Evolutionary conservation across 2,888 invertebrate genomes (phyloP).

Genomic region (Rhynchonema sp.): DNA sequence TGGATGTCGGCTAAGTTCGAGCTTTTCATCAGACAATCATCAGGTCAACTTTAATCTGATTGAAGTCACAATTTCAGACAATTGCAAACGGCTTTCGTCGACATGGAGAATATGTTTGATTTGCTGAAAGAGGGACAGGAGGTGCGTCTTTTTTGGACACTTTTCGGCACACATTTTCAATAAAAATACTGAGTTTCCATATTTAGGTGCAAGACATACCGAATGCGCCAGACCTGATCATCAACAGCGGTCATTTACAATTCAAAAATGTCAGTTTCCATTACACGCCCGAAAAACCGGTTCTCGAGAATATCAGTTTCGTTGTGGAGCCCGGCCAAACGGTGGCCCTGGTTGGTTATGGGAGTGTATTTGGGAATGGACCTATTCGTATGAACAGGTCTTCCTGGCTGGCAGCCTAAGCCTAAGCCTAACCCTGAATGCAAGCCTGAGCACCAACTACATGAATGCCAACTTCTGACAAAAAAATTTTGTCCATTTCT

Average conservation of each 20-base stretch:
- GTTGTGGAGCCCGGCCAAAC: constrained; percentile 61
- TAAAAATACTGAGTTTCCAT: neutral
- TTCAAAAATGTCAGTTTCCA: constrained; percentile 74
- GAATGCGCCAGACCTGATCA: neutral
- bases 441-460: too few relatives aligned
- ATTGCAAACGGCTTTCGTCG: constrained; percentile 88
- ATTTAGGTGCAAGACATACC: neutral
- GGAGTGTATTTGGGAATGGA: neutral
- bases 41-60: too few relatives aligned
- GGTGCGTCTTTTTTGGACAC: constrained; percentile 32
- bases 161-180: neutral
- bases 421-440: too few relatives aligned
- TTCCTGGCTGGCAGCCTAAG: too few relatives aligned
- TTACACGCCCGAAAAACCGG: constrained; percentile 50
- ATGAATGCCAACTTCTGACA: too few relatives aligned
- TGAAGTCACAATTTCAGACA: constrained; percentile 41
- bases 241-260: constrained; percentile 41
- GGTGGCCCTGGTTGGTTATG: constrained; percentile 33
- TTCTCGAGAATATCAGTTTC: constrained; percentile 21
- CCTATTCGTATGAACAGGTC: too few relatives aligned
- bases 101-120: constrained; percentile 99
- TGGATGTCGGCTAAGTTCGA: too few relatives aligned
- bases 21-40: too few relatives aligned
- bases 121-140: constrained; percentile 67
- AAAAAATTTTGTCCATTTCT: too few relatives aligned